Conservation (phyloP, 2,113 vertebrate species). For the Orycteropus afer region DNA sequence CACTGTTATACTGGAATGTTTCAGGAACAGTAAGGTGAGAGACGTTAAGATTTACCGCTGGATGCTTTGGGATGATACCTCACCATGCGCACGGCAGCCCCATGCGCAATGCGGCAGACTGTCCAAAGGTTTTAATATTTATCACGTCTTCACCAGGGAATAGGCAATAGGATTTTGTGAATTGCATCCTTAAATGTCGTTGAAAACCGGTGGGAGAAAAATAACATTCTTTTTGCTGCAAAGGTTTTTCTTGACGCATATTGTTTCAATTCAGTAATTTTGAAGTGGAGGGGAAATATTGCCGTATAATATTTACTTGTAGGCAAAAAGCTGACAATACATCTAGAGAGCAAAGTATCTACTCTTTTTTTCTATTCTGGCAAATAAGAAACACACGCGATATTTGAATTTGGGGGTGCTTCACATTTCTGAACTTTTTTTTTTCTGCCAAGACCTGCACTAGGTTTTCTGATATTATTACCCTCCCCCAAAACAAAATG, state of each 20-base stretch:
- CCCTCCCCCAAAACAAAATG: neutral
- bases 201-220: slow-evolving; percentile 19
- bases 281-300: slow-evolving; percentile 36
- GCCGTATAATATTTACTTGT: neutral
- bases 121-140: slow-evolving; percentile 46
- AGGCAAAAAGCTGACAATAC: neutral
- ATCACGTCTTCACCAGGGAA: neutral
- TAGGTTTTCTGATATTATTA: slow-evolving; percentile 47
- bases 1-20: neutral
- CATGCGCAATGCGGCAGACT: slow-evolving; percentile 78
- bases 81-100: neutral
- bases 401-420: slow-evolving; percentile 61
- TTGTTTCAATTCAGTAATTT: slow-evolving; percentile 56
- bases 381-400: slow-evolving; percentile 62
- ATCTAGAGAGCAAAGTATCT: slow-evolving; percentile 42
- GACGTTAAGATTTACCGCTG: neutral
- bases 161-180: neutral
- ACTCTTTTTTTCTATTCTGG: slow-evolving; percentile 37
- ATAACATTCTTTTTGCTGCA: neutral
- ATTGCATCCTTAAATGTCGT: slow-evolving; percentile 4
- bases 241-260: slow-evolving; percentile 12
- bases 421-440: slow-evolving; percentile 66
- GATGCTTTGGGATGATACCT: neutral
- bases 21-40: neutral
- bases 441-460: slow-evolving; percentile 27